phyloP scores from a whole-genome alignment of 2,797 vertebrate species.

The Neoniphon sammara region DNA sequence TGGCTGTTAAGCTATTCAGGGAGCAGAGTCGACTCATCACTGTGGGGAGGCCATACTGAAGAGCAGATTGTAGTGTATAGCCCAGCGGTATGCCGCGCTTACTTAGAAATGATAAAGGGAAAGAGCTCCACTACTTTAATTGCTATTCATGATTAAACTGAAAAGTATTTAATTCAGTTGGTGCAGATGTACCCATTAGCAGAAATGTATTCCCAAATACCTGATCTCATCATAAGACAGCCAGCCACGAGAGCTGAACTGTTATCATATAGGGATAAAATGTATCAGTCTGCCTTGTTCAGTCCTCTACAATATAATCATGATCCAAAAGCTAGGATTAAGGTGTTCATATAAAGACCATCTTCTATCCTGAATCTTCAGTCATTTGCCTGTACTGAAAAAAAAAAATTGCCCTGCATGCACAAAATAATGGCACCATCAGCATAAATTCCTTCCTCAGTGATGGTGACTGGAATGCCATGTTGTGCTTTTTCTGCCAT shows the following conservation, averaged over 20 bases:
- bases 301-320: slow-evolving; percentile 1
- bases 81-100: slow-evolving; percentile 46
- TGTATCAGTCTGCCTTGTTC: background rate
- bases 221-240: slow-evolving; percentile 35
- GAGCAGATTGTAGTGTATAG: slow-evolving; percentile 41
- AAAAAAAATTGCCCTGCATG: background rate
- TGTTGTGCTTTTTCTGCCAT: background rate
- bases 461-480: background rate
- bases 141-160: slow-evolving; percentile 48
- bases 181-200: slow-evolving; percentile 20
- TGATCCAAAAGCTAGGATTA: slow-evolving; percentile 25
- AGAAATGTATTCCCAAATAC: slow-evolving; percentile 38
- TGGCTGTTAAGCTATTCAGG: slow-evolving; percentile 74
- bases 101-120: slow-evolving; percentile 58
- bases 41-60: slow-evolving; percentile 55
- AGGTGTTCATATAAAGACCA: slow-evolving; percentile 12
- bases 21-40: slow-evolving; percentile 55
- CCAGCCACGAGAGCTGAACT: slow-evolving; percentile 2
- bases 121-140: slow-evolving; percentile 44
- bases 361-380: background rate
- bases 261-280: slow-evolving; percentile 31
- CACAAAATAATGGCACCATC: slow-evolving; percentile 32
- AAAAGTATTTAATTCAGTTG: slow-evolving; percentile 41
- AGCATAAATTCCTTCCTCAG: background rate
- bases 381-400: slow-evolving; percentile 8